phyloP scores from a whole-genome alignment of 2,888 invertebrate species.

The Folsomia manolachei region DNA sequence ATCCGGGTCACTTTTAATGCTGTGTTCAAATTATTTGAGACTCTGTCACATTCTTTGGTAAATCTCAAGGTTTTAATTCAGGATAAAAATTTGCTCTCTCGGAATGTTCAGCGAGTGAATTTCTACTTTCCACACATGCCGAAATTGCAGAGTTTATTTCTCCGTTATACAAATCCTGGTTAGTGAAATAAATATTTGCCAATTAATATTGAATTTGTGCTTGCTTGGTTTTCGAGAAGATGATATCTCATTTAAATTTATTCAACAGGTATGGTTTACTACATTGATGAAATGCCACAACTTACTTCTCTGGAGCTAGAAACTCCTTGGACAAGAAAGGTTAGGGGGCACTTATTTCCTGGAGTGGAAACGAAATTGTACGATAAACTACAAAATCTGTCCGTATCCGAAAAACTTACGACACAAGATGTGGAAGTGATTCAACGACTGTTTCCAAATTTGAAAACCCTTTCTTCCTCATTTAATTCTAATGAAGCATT shows the following conservation, averaged over 20 bases:
- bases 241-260: no score
- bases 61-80: constrained; percentile 36
- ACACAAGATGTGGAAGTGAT: constrained; percentile 25
- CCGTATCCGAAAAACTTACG: constrained; percentile 28
- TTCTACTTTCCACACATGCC: constrained; percentile 37
- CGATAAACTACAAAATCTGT: constrained; percentile 20
- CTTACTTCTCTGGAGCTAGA: constrained; percentile 34
- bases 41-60: constrained; percentile 24
- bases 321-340: constrained; percentile 36
- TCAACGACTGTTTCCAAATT: constrained; percentile 33
- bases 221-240: no score
- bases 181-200: no score
- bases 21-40: constrained; percentile 24
- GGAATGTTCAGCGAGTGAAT: constrained; percentile 28
- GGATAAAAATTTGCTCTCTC: constrained; percentile 34
- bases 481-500: constrained; percentile 33
- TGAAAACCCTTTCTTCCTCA: constrained; percentile 30
- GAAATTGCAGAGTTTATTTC: constrained; percentile 24
- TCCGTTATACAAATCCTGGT: constrained; percentile 36
- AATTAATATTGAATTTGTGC: no score
- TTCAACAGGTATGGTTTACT: constrained; percentile 39
- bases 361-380: constrained; percentile 23
- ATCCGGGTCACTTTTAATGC: constrained; percentile 26
- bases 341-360: constrained; percentile 34
- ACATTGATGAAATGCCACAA: constrained; percentile 33